A percentile compares a stretch with the other conserved stretches of the same genome.
phyloP scores from a whole-genome alignment of 2,797 vertebrate species.

The Gymnodraco acuticeps region DNA sequence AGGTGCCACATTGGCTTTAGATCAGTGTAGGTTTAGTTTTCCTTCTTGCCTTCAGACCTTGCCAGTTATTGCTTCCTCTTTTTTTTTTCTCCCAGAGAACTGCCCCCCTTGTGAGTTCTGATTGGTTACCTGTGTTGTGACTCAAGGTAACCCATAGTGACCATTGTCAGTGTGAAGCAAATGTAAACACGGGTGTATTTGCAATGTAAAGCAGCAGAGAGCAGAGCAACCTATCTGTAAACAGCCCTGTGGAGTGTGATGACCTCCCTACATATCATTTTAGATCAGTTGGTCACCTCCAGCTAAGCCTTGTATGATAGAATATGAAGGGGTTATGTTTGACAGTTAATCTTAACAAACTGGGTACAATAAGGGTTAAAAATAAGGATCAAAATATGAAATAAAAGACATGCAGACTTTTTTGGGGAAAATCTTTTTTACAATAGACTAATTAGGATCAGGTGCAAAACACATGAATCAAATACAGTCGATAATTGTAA shows the following conservation, averaged over 20 bases:
- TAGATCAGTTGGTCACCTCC: slow-evolving; percentile 3
- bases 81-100: slow-evolving; percentile 47
- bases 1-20: slow-evolving; percentile 29
- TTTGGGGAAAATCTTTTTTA: no score
- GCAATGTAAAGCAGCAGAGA: slow-evolving; percentile 79
- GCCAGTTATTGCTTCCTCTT: slow-evolving; percentile 72
- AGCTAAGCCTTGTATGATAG: background rate
- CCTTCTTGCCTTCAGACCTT: slow-evolving; percentile 33
- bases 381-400: background rate
- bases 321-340: background rate
- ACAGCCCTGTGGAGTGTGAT: slow-evolving; percentile 46
- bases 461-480: no score
- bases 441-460: no score
- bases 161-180: slow-evolving; percentile 77
- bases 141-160: slow-evolving; percentile 81
- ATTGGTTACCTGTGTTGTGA: slow-evolving; percentile 84
- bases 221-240: slow-evolving; percentile 53
- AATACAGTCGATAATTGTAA: no score
- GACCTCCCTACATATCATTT: slow-evolving; percentile 13
- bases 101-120: slow-evolving; percentile 51
- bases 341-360: background rate
- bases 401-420: background rate
- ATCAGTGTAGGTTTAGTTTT: slow-evolving; percentile 44
- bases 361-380: background rate
- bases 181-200: slow-evolving; percentile 83